Base-by-base conservation (phyloP, 1,140 invertebrate genomes). In the Pteromalus puparum region DNA sequence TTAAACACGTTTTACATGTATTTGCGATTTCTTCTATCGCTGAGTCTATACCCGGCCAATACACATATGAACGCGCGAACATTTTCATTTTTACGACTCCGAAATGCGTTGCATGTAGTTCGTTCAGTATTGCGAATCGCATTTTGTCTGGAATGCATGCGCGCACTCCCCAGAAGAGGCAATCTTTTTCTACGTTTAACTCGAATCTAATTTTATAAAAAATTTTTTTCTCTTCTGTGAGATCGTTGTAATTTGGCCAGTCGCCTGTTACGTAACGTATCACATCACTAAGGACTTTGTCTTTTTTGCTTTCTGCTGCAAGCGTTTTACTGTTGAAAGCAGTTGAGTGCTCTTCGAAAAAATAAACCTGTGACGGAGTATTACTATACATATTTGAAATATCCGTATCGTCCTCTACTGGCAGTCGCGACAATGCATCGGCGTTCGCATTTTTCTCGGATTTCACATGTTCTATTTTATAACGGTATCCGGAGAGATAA, bases 361-460 rank as follows among this genome's bases (percentile, higher is more conserved):
- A 72, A 81, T 81, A 13, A 42, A 81, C 18, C 1, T 34, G 34
- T 13, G 38, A 46, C 13, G 1, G 24, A 72, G 72, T 13, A 0
- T 61, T 72, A 2, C 12, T 61, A 21, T 28, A 24, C 30, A 13
- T 21, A 46, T 7, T 2, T 53, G 7, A n/a, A 4, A 46, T 46
- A 46, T 46, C 13, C 42, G 42, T 72, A n/a, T 70, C 42, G 34
- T 81, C 79, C 7, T 72, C 42, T 21, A 81, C 34, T 46, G 79
- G 79, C 65, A 81, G 26, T 81, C 79, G 34, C 68, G 79, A 81
- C 24, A 81, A 72, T 9, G 79, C 79, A 13, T 70, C 67, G 7
- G 34, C 70, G 24, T 81, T 70, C 5, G 3, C 68, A 21, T 81
- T 81, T 2, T 3, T 38, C 42, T 42, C 18, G 0, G 68, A 72